Base-by-base conservation (phyloP, 2,797 vertebrate species). In the Petrocephalus sullivani region DNA sequence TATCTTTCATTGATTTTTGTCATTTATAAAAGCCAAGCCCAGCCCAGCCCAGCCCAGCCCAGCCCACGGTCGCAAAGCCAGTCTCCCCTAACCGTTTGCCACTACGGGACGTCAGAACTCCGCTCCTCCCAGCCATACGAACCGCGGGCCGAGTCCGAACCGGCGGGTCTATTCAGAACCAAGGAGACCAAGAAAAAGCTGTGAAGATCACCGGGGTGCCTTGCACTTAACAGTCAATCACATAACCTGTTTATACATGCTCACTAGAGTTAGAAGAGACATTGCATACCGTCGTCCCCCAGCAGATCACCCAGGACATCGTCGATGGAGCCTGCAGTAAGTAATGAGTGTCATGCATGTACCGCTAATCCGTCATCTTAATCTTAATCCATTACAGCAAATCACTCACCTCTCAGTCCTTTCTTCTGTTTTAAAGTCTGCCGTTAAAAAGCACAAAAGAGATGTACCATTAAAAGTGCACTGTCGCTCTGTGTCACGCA, bases 361-460 rank as follows among this genome's bases (percentile, higher is more conserved):
- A 75, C 0, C 10, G 33, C 51, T 33, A 23, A 41, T 28, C 58
- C 14, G 16, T 23, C 21, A 53, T 56, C 1, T 33, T 23, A 37
- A 53, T 56, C 1, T 33, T 19, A 16, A 0, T 2, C 14, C 9
- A 85, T 23, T 23, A 89, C 41, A 83, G 16, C 23, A 1, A 14
- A 0, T 1, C 33, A 93, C 96, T 90, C 90, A 98, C 97, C 93
- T 94, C 93, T 93, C 14, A 94, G 89, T 71, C 91, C 87, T 89
- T 93, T 97, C 89, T 92, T 97, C 88, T 86, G 46, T 90, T 94
- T 97, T 54, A 89, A 33, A 88, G 95, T 94, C 97, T 98, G 90
- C 12, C 90, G 41, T 8, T 78, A 64, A 84, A 91, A 82, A 87
- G 88, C 58, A 88, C 89, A 16, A 57, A 33, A 12, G 41, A 21